These are phyloP conservation scores for Drosophila koepferae DNA, from an alignment of 2,888 invertebrate genomes.

Conservation along the genomic window DNA sequence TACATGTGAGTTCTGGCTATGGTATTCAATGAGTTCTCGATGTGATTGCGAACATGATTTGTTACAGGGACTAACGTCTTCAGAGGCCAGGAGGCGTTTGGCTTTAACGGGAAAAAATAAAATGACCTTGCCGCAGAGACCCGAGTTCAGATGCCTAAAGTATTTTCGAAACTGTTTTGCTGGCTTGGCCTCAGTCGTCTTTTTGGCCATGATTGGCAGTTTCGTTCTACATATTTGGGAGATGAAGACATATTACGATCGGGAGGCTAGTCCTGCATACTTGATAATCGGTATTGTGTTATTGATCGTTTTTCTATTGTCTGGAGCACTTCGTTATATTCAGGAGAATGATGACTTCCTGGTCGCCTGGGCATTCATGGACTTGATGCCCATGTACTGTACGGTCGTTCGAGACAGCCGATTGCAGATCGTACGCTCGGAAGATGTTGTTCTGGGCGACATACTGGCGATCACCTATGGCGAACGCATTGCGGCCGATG, in stretches of 20 bases:
- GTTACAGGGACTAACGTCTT: constrained; percentile 40
- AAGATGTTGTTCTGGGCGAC: constrained; percentile 59
- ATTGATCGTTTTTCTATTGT: constrained; percentile 20
- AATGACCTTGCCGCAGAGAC: background rate
- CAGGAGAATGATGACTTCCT: constrained; percentile 37
- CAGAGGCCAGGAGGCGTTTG: constrained; percentile 29
- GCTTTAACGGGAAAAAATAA: constrained; percentile 42
- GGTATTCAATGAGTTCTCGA: too few species aligned
- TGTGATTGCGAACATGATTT: too few species aligned
- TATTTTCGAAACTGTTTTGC: constrained; percentile 33
- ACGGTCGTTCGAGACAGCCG: constrained; percentile 56
- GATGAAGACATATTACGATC: accelerated
- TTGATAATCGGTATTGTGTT: constrained; percentile 4
- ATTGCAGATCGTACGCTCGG: constrained; percentile 33
- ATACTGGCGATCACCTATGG: constrained; percentile 51
- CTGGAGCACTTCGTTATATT: constrained; percentile 28
- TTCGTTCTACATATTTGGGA: constrained; percentile 12
- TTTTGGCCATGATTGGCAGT: constrained; percentile 23
- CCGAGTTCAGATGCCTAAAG: background rate
- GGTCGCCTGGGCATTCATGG: constrained; percentile 37
- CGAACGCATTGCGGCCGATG: constrained; percentile 61
- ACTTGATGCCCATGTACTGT: constrained; percentile 58
- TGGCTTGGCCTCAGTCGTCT: constrained; percentile 14
- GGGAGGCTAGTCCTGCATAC: constrained; percentile 1
- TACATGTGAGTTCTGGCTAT: background rate